phyloP scores from a whole-genome alignment of 2,888 invertebrate species.

The Gasteruption jaculator region DNA sequence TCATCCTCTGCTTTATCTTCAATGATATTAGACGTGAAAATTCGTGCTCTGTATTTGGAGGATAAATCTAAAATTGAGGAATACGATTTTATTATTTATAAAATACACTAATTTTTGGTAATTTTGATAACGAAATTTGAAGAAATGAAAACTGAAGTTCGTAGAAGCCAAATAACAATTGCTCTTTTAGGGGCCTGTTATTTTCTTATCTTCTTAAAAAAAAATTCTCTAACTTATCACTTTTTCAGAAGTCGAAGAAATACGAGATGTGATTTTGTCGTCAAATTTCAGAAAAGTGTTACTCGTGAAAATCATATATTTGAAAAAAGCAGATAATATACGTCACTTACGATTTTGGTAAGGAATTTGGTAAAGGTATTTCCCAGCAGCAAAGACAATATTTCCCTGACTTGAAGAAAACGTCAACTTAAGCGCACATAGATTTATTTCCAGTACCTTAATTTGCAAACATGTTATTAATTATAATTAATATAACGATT shows the following conservation, averaged over 20 bases:
- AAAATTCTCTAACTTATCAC: no score
- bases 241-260: no score
- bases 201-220: background rate
- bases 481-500: background rate
- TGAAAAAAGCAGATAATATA: background rate
- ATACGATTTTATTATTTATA: conserved; percentile 1
- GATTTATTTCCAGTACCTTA: conserved; percentile 29
- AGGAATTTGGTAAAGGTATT: conserved; percentile 32
- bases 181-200: no score
- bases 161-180: no score
- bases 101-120: conserved; percentile 3
- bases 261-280: no score
- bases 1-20: conserved; percentile 23
- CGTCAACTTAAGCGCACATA: conserved; percentile 17
- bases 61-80: conserved; percentile 27
- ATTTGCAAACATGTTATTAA: background rate
- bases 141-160: no score
- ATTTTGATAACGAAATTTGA: no score
- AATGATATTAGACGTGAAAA: conserved; percentile 21
- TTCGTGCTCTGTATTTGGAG: conserved; percentile 28
- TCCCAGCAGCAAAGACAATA: conserved; percentile 31
- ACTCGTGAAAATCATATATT: no score
- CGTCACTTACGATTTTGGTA: conserved; percentile 28
- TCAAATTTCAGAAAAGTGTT: no score
- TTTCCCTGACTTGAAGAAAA: conserved; percentile 32